phyloP scores from a whole-genome alignment of 2,888 invertebrate genomes.

The Morpho helenor region DNA sequence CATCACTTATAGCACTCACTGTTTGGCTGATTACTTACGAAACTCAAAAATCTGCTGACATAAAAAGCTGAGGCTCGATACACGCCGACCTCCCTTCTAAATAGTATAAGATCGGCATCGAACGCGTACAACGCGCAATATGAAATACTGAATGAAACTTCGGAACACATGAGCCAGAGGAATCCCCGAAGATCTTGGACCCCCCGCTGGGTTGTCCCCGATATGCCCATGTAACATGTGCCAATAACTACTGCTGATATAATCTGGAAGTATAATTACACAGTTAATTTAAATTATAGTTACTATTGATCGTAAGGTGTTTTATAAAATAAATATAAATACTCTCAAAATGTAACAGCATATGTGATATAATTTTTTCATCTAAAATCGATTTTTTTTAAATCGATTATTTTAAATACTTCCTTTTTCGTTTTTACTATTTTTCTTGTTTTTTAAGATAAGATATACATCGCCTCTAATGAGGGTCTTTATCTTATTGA shows the following conservation, averaged over 20 bases:
- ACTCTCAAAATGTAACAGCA: too few relatives aligned
- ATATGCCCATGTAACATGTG: constrained; percentile 59
- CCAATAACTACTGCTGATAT: constrained; percentile 62
- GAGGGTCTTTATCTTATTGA: too few relatives aligned
- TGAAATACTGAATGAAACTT: constrained; percentile 64
- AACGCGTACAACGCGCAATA: constrained; percentile 69
- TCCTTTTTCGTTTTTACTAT: too few relatives aligned
- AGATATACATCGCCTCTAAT: too few relatives aligned
- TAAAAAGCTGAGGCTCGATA: constrained; percentile 68
- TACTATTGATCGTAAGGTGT: too few relatives aligned
- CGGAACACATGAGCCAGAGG: constrained; percentile 72
- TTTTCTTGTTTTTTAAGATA: too few relatives aligned
- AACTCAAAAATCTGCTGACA: constrained; percentile 49
- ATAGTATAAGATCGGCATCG: constrained; percentile 57
- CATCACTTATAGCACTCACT: neutral
- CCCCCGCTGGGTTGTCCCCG: constrained; percentile 65
- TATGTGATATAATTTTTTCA: too few relatives aligned
- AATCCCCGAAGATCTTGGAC: constrained; percentile 68
- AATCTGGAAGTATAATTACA: constrained; percentile 39
- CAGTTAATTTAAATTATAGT: neutral
- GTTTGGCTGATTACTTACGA: constrained; percentile 42
- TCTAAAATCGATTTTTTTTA: too few relatives aligned
- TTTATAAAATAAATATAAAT: too few relatives aligned
- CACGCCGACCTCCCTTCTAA: constrained; percentile 62
- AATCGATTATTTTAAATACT: too few relatives aligned